Conservation (phyloP, 2,888 invertebrate genomes). For the Orthosia gracilis region DNA sequence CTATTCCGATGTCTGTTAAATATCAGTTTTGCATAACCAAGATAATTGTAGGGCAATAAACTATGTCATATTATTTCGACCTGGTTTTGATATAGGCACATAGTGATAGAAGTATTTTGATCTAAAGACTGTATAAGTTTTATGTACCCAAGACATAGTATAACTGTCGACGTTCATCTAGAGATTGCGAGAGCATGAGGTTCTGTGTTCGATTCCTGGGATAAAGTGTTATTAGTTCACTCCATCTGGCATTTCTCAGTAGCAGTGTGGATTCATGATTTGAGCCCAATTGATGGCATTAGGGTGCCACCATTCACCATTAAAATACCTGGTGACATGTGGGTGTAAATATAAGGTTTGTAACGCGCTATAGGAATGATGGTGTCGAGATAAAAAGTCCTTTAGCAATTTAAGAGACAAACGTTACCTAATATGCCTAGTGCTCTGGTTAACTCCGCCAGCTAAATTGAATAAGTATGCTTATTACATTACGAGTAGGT, state of each 20-base stretch:
- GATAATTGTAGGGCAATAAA: conserved; percentile 53
- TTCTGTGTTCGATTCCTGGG: too few relatives aligned
- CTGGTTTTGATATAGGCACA: conserved; percentile 5
- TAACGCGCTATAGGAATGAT: not conserved
- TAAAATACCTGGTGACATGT: too few relatives aligned
- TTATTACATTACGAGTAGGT: conserved; percentile 3
- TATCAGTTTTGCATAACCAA: conserved; percentile 25
- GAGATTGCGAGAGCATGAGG: too few relatives aligned
- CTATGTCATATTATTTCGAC: conserved; percentile 28
- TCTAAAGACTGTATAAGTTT: not conserved
- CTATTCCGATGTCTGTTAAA: too few relatives aligned
- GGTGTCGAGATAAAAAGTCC: not conserved
- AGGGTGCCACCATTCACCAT: too few relatives aligned
- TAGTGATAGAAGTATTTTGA: conserved; percentile 19
- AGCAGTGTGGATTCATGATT: not conserved
- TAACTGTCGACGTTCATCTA: too few relatives aligned
- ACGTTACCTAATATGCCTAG: not conserved
- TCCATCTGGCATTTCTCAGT: not conserved
- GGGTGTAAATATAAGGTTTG: not conserved
- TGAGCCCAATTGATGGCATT: not conserved
- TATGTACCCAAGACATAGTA: not conserved
- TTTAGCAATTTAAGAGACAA: not conserved
- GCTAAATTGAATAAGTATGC: conserved; percentile 7
- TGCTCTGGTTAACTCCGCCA: not conserved
- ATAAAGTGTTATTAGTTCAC: not conserved